Conservation (phyloP, 2,797 vertebrate species). For the Aeoliscus strigatus region DNA sequence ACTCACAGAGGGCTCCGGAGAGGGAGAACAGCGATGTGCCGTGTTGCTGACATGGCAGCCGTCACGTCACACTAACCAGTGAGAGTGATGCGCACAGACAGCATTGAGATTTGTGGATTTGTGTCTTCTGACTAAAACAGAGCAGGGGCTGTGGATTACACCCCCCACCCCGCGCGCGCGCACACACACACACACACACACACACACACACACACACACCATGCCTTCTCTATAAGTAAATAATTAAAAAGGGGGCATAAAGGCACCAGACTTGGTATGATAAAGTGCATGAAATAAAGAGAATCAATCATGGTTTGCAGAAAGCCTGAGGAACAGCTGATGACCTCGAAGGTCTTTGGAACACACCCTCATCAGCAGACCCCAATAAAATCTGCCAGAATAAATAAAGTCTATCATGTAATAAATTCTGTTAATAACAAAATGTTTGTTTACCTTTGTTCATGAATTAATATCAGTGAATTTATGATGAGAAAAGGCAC, state of each 20-base stretch:
- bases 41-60: constrained; percentile 76
- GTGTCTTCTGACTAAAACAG: constrained; percentile 45
- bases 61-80: constrained; percentile 70
- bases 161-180: constrained; percentile 2
- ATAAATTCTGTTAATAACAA: too few species aligned
- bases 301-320: neutral
- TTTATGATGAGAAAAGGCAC: too few species aligned
- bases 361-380: too few species aligned
- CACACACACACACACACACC: too few species aligned
- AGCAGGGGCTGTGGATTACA: constrained; percentile 27
- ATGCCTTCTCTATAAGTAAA: constrained; percentile 15
- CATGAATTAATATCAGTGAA: too few species aligned
- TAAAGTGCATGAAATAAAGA: constrained; percentile 1
- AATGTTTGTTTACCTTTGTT: too few species aligned
- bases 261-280: constrained; percentile 3
- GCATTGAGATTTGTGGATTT: constrained; percentile 54
- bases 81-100: constrained; percentile 75
- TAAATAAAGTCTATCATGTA: too few species aligned
- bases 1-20: constrained; percentile 67
- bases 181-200: too few species aligned
- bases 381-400: too few species aligned
- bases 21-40: constrained; percentile 66
- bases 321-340: neutral
- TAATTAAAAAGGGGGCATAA: constrained; percentile 16
- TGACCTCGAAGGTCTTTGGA: neutral